Evolutionary conservation across 2,113 vertebrate species (phyloP).

Genomic region (Furnarius figulus): DNA sequence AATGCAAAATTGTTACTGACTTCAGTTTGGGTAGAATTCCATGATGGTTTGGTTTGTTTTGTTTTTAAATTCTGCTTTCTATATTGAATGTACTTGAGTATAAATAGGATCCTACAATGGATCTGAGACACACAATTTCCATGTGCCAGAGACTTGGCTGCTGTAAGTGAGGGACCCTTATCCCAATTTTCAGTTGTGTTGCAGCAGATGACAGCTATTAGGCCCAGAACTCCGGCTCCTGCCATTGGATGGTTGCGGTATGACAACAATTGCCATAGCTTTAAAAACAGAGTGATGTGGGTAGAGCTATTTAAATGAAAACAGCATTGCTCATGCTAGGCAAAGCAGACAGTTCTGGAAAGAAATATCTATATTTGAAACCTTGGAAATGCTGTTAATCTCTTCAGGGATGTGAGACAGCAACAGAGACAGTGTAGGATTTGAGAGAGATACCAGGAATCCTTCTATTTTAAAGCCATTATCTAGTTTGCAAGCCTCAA

Average conservation of each 20-base stretch:
- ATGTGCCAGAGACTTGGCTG: not conserved
- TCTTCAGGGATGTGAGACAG: constrained; percentile 10
- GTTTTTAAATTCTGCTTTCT: not conserved
- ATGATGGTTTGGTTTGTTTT: not conserved
- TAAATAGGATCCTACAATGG: not conserved
- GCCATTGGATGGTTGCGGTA: not conserved
- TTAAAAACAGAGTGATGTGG: not conserved
- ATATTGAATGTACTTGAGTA: not conserved
- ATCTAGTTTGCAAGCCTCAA: not conserved
- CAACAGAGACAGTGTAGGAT: not conserved
- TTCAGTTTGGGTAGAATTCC: not conserved
- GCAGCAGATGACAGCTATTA: not conserved
- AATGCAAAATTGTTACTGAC: not conserved
- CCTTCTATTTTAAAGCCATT: not conserved
- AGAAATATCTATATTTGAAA: constrained; percentile 21
- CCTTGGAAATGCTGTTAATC: constrained; percentile 28
- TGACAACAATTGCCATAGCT: not conserved
- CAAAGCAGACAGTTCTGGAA: constrained; percentile 38
- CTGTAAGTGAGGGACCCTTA: not conserved
- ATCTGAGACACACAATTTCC: not conserved
- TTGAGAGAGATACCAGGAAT: not conserved
- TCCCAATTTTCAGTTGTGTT: not conserved
- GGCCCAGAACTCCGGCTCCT: not conserved
- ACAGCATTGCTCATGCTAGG: constrained; percentile 1
- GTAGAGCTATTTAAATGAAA: constrained; percentile 15